phyloP scores from a whole-genome alignment of 2,888 invertebrate species.

The Ormyrus labotus region DNA sequence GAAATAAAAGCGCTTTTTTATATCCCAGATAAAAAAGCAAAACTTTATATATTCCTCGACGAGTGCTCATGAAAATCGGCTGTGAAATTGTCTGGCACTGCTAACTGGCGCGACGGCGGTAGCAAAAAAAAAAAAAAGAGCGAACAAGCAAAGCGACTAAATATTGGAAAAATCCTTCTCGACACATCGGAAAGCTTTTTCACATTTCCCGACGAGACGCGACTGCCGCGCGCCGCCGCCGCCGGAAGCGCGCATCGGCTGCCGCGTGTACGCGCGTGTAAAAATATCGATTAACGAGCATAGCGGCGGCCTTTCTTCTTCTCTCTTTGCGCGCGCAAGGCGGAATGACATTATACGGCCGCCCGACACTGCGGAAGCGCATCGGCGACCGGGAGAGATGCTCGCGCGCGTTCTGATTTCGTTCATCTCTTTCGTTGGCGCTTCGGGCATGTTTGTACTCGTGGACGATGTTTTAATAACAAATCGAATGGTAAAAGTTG shows the following conservation, averaged over 20 bases:
- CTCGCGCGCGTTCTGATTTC: too few species aligned
- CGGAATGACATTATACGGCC: constrained; percentile 7
- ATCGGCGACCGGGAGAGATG: too few species aligned
- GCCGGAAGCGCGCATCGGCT: constrained; percentile 23
- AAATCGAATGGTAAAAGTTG: too few species aligned
- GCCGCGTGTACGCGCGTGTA: constrained; percentile 38
- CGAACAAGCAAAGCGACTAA: not conserved
- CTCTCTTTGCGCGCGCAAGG: not conserved
- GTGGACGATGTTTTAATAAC: too few species aligned
- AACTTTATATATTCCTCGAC: not conserved
- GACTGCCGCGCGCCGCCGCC: constrained; percentile 1
- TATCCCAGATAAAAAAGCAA: not conserved
- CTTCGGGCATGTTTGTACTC: too few species aligned
- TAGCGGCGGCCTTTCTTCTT: not conserved
- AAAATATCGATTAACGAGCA: constrained; percentile 54
- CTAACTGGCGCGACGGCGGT: too few species aligned
- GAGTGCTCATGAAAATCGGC: constrained; percentile 4
- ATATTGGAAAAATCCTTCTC: constrained; percentile 12
- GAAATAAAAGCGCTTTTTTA: not conserved
- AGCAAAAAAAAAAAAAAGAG: not conserved
- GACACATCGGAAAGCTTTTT: too few species aligned
- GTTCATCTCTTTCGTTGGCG: too few species aligned
- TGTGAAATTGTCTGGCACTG: constrained; percentile 4
- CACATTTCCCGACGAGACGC: not conserved
- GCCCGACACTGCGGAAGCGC: not conserved